Evolutionary conservation across 2,797 vertebrate genomes (phyloP).

Genomic region (Macroramphosus scolopax): DNA sequence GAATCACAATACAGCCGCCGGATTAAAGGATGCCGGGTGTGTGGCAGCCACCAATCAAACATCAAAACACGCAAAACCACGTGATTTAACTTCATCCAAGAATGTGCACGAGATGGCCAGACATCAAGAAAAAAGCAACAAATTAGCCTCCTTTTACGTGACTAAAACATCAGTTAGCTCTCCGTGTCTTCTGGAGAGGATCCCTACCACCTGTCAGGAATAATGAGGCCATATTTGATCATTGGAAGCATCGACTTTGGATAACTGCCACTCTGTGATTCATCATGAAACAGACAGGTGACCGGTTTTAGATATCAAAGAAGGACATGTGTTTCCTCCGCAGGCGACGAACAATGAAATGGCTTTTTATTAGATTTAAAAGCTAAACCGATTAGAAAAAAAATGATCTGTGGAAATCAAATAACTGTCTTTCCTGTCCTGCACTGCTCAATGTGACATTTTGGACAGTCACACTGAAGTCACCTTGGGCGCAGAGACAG

Average conservation of each 20-base stretch:
- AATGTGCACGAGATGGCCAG: background rate
- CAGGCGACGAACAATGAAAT: constrained; percentile 15
- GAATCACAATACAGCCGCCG: constrained; percentile 4
- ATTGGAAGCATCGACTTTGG: constrained; percentile 15
- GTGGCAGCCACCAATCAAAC: constrained; percentile 17
- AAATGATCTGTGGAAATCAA: constrained; percentile 12
- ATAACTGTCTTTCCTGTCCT: constrained; percentile 10
- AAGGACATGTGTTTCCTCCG: constrained; percentile 7
- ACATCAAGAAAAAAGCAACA: constrained; percentile 23
- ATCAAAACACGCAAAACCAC: no score
- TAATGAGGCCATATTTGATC: constrained; percentile 21
- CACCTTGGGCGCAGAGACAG: constrained; percentile 58
- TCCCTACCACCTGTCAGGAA: constrained; percentile 23
- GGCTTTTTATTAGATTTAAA: constrained; percentile 22
- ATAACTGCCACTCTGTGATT: constrained; percentile 21
- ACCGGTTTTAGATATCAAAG: constrained; percentile 11
- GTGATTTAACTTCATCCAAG: constrained; percentile 32
- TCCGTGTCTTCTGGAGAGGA: constrained; percentile 16
- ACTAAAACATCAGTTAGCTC: constrained; percentile 23
- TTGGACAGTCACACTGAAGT: constrained; percentile 44
- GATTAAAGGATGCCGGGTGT: constrained; percentile 37
- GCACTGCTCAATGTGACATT: constrained; percentile 31
- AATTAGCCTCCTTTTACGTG: constrained; percentile 37
- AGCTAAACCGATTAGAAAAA: constrained; percentile 17
- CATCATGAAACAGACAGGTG: constrained; percentile 9